Percentiles rank a stretch among this genome's conserved stretches.
Evolutionary conservation across 2,888 invertebrate species (phyloP).

Genomic region (Limenitis camilla): DNA sequence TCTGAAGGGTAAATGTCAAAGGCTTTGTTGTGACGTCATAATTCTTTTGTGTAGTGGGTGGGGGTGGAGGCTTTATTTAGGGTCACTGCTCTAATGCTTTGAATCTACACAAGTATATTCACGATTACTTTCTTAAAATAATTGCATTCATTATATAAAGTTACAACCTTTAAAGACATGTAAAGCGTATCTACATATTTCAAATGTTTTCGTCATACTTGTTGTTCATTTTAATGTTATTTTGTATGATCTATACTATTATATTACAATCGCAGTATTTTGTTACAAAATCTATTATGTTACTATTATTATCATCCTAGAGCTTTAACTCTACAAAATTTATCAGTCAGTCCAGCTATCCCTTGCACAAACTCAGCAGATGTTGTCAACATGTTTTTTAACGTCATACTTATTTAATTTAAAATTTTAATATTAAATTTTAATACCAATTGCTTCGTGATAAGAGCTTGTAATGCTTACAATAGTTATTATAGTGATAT

Average conservation of each 20-base stretch:
- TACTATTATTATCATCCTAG: no score
- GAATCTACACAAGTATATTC: slow-evolving; percentile 1
- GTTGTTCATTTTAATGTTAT: no score
- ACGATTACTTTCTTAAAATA: neutral
- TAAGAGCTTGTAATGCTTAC: no score
- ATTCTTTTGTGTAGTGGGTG: slow-evolving; percentile 11
- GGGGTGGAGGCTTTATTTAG: slow-evolving; percentile 17
- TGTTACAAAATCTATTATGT: no score
- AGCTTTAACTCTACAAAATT: neutral
- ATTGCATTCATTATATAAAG: neutral
- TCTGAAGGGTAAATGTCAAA: slow-evolving; percentile 22
- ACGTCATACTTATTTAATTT: no score
- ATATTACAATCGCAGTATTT: no score
- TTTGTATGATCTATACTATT: no score
- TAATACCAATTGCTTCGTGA: no score
- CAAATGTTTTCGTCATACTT: no score
- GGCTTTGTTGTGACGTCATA: slow-evolving; percentile 23
- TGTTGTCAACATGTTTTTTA: neutral
- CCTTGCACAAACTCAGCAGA: neutral
- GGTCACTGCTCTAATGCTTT: slow-evolving; percentile 10
- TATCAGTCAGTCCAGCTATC: neutral
- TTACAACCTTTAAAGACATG: no score
- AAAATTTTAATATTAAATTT: neutral
- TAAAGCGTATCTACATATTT: no score
- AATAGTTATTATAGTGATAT: no score